Evolutionary conservation across 2,113 vertebrate species (phyloP), one percentile per base, ranked within the genome.

Genomic region (Phalacrocorax brasilianus): DNA sequence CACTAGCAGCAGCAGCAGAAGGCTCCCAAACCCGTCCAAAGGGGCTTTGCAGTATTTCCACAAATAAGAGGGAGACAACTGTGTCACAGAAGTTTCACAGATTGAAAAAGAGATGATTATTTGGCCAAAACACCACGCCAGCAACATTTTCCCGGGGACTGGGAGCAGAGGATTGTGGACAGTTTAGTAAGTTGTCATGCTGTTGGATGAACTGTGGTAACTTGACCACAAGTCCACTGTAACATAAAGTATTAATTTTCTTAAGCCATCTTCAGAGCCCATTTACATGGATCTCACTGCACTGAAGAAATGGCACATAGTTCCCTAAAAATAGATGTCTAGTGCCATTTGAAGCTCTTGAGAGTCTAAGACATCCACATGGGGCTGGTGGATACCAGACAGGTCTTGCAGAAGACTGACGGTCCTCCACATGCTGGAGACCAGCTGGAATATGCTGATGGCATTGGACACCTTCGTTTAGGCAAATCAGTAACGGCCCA

Each of bases 341-440:
- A 45, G 7, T 33, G 47, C 4, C 17, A 47, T 28, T 52, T 0
- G 0, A 71, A 24, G 47, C 10, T 76, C 19, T 35, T 59, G 10
- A n/a, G 45, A 70, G 22, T 24, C 50, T 50, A 40, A 59, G 32
- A 55, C 9, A 45, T 20, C 38, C 49, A 33, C 53, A 14, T 4
- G 5, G 24, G 33, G 5, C 30, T 91, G 27, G 11, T 38, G 20
- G 56, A 32, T 45, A 66, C 11, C 28, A 74, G 68, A 16, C 28
- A 75, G 50, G 32, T 22, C 61, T 68, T 66, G 22, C 26, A 40
- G 67, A 50, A 88, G 27, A 16, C 23, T 84, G 16, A 15, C 19
- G 12, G 40, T 61, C 13, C 24, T 91, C 50, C 55, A 32, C 4
- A 14, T 49, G 40, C 7, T 50, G 14, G n/a, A 65, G 27, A 74